Conservation (phyloP, 2,113 vertebrate genomes). For the Phrynocephalus versicolor region DNA sequence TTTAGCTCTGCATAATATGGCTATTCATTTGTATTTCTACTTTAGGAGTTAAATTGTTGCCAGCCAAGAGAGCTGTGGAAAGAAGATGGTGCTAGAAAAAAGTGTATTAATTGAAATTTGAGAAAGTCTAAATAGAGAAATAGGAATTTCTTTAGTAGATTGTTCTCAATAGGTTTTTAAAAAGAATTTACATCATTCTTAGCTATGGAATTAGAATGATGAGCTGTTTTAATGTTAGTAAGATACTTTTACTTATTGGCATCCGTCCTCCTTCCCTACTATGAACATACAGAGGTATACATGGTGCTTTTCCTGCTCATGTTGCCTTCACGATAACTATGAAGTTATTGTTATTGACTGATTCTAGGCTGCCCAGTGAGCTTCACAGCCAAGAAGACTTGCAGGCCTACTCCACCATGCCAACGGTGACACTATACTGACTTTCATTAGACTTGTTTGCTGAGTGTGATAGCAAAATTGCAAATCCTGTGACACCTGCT, state of each 20-base stretch:
- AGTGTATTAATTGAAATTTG: not conserved
- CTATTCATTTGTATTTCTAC: constrained; percentile 41
- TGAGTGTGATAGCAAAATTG: not conserved
- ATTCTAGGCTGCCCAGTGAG: too few species aligned
- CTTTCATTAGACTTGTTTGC: too few species aligned
- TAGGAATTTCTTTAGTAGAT: not conserved
- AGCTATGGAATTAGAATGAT: not conserved
- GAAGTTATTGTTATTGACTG: too few species aligned
- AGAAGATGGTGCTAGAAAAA: constrained; percentile 2
- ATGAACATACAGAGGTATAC: too few species aligned
- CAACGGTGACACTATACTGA: too few species aligned
- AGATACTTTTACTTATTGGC: too few species aligned
- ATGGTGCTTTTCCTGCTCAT: too few species aligned
- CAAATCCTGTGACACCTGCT: not conserved
- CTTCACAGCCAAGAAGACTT: too few species aligned
- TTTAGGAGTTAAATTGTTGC: constrained; percentile 37
- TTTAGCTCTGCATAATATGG: constrained; percentile 28
- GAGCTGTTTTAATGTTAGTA: not conserved
- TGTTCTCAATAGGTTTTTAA: not conserved
- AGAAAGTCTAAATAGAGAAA: not conserved
- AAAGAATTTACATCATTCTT: not conserved
- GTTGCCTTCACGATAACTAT: too few species aligned
- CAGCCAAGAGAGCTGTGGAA: fast-evolving
- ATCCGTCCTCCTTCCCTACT: too few species aligned
- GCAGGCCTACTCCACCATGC: too few species aligned